Evolutionary conservation across 2,113 vertebrate genomes (phyloP), one percentile per base, ranked within the genome.

Genomic region (Clupea harengus): DNA sequence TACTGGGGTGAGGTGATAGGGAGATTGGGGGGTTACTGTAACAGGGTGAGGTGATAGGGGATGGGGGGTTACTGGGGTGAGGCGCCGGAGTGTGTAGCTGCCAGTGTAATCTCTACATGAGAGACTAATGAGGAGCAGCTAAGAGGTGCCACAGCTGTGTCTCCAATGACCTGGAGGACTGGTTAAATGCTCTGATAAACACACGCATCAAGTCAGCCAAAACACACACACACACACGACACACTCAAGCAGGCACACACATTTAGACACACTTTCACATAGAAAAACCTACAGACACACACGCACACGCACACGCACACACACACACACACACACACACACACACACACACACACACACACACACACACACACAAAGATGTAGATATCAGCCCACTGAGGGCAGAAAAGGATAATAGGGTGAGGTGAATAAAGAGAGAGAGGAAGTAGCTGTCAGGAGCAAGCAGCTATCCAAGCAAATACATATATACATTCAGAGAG

Each of bases 341-440:
- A 11, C 54, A 45, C 54, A 82, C 28, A 47, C 87, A 67, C 20
- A 81, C 13, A 15, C 57, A 60, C 39, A 44, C 0, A 45, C 22
- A 39, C 82, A 57, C 64, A 82, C 49, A 49, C 45, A 84, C 80
- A 84, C 81, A 83, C 75, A 82, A 82, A 52, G 39, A 81, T 54
- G 84, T 22, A 45, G 83, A 15, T 52, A 15, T 15, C 50, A 60
- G 54, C 22, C 54, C 54, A 60, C 54, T 22, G 54, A 5, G 18
- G 4, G 39, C 1, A 39, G 39, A 39, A 39, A 39, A 39, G 39
- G 39, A 39, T 39, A 39, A 39, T 47, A 10, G 6, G 6, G 18
- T 5, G 54, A 7, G 54, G 18, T 60, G 20, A 22, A 22, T 60
- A 22, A 22, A 7, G 54, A 60, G 13, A 52, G 50, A 39, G 47